phyloP scores from a whole-genome alignment of 2,113 vertebrate genomes.

The Sinocyclocheilus anophthalmus region DNA sequence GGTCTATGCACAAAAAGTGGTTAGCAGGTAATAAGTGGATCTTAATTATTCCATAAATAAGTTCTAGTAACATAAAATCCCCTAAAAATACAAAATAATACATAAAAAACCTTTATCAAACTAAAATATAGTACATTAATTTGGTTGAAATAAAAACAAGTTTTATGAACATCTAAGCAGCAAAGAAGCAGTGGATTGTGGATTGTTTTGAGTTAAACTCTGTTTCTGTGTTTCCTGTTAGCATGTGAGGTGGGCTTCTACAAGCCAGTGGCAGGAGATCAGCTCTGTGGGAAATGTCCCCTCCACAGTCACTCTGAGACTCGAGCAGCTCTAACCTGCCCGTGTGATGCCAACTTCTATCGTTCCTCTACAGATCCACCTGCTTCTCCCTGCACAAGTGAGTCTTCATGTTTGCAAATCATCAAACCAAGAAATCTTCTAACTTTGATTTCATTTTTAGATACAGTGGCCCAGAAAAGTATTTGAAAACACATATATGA shows the following conservation, averaged over 20 bases:
- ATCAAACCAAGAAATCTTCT: not conserved
- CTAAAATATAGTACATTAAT: no score
- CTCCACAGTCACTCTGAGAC: conserved; percentile 89
- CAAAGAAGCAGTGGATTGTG: not conserved
- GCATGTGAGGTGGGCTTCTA: conserved; percentile 95
- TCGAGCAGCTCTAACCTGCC: conserved; percentile 84
- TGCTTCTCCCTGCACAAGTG: conserved; percentile 86
- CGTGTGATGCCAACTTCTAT: conserved; percentile 88
- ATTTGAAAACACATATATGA: not conserved
- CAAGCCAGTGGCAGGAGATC: conserved; percentile 90
- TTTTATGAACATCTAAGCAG: not conserved
- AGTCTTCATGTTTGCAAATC: conserved; percentile 62
- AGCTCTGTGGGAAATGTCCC: conserved; percentile 90
- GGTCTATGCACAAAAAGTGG: no score
- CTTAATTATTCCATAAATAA: no score
- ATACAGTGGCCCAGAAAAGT: not conserved
- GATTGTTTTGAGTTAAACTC: not conserved
- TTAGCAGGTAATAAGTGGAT: no score
- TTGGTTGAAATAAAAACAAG: no score
- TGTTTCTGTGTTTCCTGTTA: conserved; percentile 62
- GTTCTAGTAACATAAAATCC: no score
- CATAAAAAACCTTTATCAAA: no score
- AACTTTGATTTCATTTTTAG: not conserved
- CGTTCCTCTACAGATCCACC: conserved; percentile 80
- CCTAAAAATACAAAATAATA: no score